These are phyloP conservation scores for Harmothoe impar DNA, from an alignment of 2,888 invertebrate genomes.

Conservation along the genomic window DNA sequence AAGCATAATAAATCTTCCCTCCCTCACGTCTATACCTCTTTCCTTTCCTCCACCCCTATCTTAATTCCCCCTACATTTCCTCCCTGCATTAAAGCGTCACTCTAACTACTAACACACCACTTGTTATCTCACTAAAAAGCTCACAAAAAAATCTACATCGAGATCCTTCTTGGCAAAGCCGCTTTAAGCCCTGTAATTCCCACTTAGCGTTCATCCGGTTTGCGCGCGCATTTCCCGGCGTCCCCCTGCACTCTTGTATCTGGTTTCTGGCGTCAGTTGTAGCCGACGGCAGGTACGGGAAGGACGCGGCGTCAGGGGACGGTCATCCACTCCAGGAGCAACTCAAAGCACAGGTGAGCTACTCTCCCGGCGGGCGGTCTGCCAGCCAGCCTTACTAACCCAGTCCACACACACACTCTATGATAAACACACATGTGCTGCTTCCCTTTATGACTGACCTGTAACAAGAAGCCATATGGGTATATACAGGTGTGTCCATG, in stretches of 20 bases:
- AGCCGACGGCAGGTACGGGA: neutral
- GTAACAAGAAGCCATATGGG: neutral
- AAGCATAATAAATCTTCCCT: no score
- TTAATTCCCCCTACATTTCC: no score
- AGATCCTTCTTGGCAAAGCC: no score
- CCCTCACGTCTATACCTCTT: no score
- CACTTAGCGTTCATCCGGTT: neutral
- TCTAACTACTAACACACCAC: no score
- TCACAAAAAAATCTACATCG: no score
- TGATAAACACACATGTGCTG: neutral
- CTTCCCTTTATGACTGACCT: neutral
- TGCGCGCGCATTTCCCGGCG: slow-evolving; percentile 9
- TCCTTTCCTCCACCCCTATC: no score
- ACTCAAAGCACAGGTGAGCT: slow-evolving; percentile 17
- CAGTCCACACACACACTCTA: neutral
- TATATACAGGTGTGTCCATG: neutral
- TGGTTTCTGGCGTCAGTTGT: slow-evolving; percentile 6
- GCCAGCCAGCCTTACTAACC: neutral
- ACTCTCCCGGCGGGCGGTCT: neutral
- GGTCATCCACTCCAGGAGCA: neutral
- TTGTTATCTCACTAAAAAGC: no score
- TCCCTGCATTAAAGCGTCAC: no score
- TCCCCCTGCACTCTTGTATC: neutral
- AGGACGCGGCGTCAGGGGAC: neutral
- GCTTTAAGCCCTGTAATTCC: neutral